These are phyloP conservation scores for human DNA, from an alignment of 2,113 vertebrate species.

Conservation along the genomic window DNA sequence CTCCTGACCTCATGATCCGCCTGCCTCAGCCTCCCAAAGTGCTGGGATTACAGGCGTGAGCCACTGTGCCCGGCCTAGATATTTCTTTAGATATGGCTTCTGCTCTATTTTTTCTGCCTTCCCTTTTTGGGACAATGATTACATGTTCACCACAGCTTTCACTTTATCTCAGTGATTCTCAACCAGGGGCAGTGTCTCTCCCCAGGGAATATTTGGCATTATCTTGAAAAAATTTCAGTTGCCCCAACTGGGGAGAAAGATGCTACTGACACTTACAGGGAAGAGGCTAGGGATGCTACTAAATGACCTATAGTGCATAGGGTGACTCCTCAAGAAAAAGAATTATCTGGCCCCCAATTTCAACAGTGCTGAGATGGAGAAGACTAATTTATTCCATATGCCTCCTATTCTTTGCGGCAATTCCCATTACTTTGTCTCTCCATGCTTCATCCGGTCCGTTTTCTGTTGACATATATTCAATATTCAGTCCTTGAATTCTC, in stretches of 20 bases:
- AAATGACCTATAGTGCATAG: neutral
- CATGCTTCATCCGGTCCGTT: neutral
- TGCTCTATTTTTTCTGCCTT: neutral
- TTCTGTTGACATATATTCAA: neutral
- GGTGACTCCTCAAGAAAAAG: too few species aligned
- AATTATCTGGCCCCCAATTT: too few species aligned
- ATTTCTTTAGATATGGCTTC: neutral
- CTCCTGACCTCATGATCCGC: too few species aligned
- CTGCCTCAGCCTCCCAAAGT: too few species aligned
- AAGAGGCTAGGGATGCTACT: too few species aligned
- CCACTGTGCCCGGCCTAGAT: too few species aligned
- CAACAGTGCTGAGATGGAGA: neutral
- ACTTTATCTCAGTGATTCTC: neutral
- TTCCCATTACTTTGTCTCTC: neutral
- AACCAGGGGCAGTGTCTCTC: neutral
- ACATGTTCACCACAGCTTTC: neutral
- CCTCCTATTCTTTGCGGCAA: neutral
- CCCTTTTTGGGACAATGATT: neutral
- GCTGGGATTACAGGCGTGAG: too few species aligned
- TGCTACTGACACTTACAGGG: neutral
- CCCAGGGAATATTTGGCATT: neutral
- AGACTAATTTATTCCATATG: too few species aligned
- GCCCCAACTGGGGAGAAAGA: neutral
- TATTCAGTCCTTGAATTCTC: neutral
- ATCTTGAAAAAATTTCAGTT: neutral